These are phyloP conservation scores for Seladonia tumulorum DNA, from an alignment of 2,888 invertebrate genomes.

Conservation along the genomic window DNA sequence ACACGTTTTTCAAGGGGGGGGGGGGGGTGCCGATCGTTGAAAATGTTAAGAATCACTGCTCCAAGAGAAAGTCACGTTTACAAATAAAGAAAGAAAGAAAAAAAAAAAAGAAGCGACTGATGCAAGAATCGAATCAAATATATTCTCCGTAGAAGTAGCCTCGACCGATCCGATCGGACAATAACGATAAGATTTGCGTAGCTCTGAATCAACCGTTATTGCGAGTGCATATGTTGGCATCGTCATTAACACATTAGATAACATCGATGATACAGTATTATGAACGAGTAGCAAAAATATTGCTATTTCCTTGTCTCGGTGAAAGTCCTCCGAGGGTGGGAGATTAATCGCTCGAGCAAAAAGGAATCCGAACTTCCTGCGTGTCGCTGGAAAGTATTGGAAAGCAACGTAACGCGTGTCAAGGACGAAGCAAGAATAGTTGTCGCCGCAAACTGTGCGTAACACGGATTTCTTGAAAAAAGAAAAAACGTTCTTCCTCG, in stretches of 20 bases:
- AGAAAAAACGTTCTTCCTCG: not conserved
- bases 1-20: too few relatives aligned
- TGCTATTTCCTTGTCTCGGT: constrained; percentile 67
- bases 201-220: constrained; percentile 61
- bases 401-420: constrained; percentile 12
- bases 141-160: constrained; percentile 60
- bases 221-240: constrained; percentile 62
- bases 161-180: constrained; percentile 55
- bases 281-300: constrained; percentile 73
- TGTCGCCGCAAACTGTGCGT: not conserved
- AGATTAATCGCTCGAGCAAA: constrained; percentile 34
- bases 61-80: not conserved
- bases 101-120: not conserved
- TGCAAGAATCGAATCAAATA: constrained; percentile 42
- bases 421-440: constrained; percentile 33
- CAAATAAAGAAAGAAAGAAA: not conserved
- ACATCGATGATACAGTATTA: constrained; percentile 72
- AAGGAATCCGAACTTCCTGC: not conserved
- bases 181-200: constrained; percentile 60
- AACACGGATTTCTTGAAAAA: not conserved
- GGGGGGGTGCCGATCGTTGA: too few relatives aligned
- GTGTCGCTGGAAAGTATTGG: not conserved
- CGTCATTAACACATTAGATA: constrained; percentile 64
- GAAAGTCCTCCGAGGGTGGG: constrained; percentile 51
- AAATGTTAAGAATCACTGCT: too few relatives aligned